A percentile compares a stretch with the other conserved stretches of the same genome.
Conservation (phyloP, 2,888 invertebrate genomes). For the Lasioglossum malachurum region DNA sequence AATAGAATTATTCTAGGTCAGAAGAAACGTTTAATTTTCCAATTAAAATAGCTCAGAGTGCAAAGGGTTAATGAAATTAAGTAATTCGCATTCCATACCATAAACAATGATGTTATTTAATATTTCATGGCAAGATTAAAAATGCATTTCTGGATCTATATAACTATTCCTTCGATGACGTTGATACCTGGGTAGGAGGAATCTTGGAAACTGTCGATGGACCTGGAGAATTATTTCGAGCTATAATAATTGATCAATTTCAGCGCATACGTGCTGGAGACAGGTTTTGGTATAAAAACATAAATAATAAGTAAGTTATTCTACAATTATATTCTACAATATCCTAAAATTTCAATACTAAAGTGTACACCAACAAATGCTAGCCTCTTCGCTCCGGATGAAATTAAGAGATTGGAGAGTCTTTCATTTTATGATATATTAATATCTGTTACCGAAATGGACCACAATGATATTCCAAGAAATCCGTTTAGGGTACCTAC, state of each 20-base stretch:
- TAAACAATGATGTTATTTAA: background rate
- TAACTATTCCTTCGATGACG: background rate
- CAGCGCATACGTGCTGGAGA: slow-evolving; percentile 86
- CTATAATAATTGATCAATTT: slow-evolving; percentile 87
- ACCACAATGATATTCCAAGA: slow-evolving; percentile 84
- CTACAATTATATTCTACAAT: background rate
- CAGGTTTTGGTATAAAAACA: slow-evolving; percentile 87
- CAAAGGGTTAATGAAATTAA: slow-evolving; percentile 1
- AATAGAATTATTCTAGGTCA: too few species aligned
- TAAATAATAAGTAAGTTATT: slow-evolving; percentile 64
- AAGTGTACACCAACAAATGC: background rate
- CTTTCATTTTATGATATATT: slow-evolving; percentile 86
- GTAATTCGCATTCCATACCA: background rate
- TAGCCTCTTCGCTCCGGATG: slow-evolving; percentile 6
- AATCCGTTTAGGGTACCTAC: slow-evolving; percentile 77
- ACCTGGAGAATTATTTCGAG: slow-evolving; percentile 86
- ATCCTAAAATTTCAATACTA: background rate
- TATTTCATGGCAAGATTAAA: slow-evolving; percentile 6
- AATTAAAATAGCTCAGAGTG: too few species aligned
- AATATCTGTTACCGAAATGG: slow-evolving; percentile 85
- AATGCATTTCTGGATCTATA: background rate
- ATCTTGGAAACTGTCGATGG: slow-evolving; percentile 86
- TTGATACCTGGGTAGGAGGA: slow-evolving; percentile 79
- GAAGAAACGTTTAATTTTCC: too few species aligned
- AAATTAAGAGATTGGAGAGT: slow-evolving; percentile 80